Conservation (phyloP, 30 jellyfish, hydroid and myxozoan genomes). For the Aurelia sp. region DNA sequence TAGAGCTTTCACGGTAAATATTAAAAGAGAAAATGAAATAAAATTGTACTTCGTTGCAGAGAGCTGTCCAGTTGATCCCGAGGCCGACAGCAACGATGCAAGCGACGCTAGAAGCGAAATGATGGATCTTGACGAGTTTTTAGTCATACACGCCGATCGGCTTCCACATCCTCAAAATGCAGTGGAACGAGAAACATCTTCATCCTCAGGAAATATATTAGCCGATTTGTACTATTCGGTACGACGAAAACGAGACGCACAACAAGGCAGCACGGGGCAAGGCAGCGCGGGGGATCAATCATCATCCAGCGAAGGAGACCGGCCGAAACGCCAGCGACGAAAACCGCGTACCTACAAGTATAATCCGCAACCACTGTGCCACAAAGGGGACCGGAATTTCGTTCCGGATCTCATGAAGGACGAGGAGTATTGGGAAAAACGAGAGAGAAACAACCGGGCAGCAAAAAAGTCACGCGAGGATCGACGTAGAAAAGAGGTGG, state of each 20-base stretch:
- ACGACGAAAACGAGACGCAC: slow-evolving; percentile 18
- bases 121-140: slow-evolving; percentile 43
- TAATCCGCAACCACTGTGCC: slow-evolving; percentile 91
- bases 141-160: slow-evolving; percentile 34
- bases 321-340: slow-evolving; percentile 35
- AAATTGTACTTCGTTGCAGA: too few relatives aligned
- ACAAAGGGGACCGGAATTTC: slow-evolving; percentile 68
- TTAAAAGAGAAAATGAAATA: too few relatives aligned
- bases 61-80: too few relatives aligned
- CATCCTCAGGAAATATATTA: slow-evolving; percentile 25
- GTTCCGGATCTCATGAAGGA: slow-evolving; percentile 87
- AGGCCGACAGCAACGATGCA: slow-evolving; percentile 17
- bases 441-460: slow-evolving; percentile 91
- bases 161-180: neutral
- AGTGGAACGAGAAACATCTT: neutral
- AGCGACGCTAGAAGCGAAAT: slow-evolving; percentile 28
- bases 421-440: slow-evolving; percentile 88
- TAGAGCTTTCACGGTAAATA: too few relatives aligned
- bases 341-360: slow-evolving; percentile 86
- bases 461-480: slow-evolving; percentile 94
- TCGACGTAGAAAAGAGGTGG: slow-evolving; percentile 89
- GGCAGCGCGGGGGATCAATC: slow-evolving; percentile 23
- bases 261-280: slow-evolving; percentile 19
- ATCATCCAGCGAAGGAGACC: neutral
- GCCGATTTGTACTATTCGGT: slow-evolving; percentile 25